Evolutionary conservation across 1,140 invertebrate species (phyloP).

Genomic region (Cyrtorhinus lividipennis): DNA sequence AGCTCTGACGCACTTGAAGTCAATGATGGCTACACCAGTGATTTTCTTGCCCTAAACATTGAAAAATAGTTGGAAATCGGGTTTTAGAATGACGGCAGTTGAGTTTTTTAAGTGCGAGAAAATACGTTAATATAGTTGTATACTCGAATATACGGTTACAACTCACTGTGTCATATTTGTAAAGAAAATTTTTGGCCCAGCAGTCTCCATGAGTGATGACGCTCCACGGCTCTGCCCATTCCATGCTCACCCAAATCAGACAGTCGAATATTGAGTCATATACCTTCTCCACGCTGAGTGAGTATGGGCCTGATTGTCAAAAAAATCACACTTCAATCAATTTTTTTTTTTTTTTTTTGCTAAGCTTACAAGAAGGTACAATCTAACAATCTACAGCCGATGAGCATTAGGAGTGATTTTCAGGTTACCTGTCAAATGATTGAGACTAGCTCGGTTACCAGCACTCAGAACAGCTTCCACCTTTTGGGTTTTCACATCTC

Average conservation of each 20-base stretch:
- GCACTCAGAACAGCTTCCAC: background rate
- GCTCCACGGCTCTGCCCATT: background rate
- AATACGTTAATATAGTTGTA: too few relatives aligned
- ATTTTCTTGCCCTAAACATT: background rate
- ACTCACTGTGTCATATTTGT: background rate
- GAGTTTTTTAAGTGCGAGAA: too few relatives aligned
- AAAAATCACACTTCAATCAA: background rate
- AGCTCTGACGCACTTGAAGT: conserved; percentile 2
- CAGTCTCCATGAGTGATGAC: background rate
- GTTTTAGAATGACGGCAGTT: too few relatives aligned
- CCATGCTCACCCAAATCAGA: background rate
- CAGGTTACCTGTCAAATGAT: background rate
- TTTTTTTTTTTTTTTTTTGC: background rate
- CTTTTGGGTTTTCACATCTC: background rate
- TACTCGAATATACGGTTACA: too few relatives aligned
- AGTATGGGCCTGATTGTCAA: background rate
- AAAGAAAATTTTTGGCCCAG: background rate
- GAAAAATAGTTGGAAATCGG: too few relatives aligned
- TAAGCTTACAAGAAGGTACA: background rate
- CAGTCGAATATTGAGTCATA: background rate
- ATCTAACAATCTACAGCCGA: background rate
- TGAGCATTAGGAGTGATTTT: background rate
- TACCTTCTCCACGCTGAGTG: background rate
- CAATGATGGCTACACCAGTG: background rate
- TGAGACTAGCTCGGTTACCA: background rate